Evolutionary conservation across 1,140 invertebrate genomes (phyloP).

Genomic region (Tetramorium alpestre): DNA sequence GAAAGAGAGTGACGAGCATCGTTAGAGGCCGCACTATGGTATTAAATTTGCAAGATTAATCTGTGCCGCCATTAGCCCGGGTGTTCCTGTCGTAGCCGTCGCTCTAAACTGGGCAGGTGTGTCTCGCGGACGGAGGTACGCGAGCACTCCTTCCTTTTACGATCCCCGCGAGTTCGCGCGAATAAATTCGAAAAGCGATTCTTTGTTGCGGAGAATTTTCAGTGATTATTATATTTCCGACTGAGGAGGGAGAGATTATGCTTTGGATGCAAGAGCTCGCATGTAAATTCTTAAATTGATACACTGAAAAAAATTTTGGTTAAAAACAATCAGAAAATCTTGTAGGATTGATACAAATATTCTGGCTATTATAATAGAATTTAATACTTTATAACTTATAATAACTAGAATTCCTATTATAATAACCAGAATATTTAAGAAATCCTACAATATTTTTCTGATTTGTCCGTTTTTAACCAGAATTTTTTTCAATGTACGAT

Average conservation of each 20-base stretch:
- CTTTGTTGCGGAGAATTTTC: not conserved
- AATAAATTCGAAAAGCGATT: slow-evolving; percentile 6
- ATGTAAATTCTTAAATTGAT: too few species aligned
- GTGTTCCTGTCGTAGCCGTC: slow-evolving; percentile 55
- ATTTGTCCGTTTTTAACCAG: too few species aligned
- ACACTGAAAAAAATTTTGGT: too few species aligned
- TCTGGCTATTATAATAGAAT: too few species aligned
- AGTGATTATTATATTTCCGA: not conserved
- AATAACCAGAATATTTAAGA: too few species aligned
- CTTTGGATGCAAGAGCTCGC: too few species aligned
- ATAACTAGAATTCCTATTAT: too few species aligned
- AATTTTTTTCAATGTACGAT: too few species aligned
- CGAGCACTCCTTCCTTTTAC: not conserved
- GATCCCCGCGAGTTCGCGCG: not conserved
- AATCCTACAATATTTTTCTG: too few species aligned
- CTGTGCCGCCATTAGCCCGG: slow-evolving; percentile 74
- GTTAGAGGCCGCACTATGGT: slow-evolving; percentile 65
- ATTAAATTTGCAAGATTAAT: slow-evolving; percentile 80
- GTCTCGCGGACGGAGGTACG: slow-evolving; percentile 4
- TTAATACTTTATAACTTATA: too few species aligned
- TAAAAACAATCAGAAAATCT: too few species aligned
- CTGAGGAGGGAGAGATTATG: not conserved
- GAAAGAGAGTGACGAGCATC: slow-evolving; percentile 62
- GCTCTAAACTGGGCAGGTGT: slow-evolving; percentile 33
- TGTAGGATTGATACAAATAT: too few species aligned